These are phyloP conservation scores for Heteromurus nitidus DNA, from an alignment of 2,888 invertebrate species.

Conservation along the genomic window DNA sequence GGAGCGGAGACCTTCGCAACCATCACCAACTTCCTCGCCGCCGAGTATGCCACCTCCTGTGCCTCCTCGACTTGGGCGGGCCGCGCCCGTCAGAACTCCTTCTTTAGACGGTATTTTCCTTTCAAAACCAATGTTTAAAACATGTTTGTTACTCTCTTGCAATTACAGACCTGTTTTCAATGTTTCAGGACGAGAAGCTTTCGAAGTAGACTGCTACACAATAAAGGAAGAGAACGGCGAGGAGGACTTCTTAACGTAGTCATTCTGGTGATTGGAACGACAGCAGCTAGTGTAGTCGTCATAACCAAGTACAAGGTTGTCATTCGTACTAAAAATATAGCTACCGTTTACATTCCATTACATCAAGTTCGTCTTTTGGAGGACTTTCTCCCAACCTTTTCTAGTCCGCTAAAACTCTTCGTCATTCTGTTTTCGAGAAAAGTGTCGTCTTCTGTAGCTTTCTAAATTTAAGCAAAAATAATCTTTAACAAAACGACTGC, in stretches of 20 bases:
- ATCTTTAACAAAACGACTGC: conserved; percentile 32
- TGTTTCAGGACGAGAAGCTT: conserved; percentile 71
- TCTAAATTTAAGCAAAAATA: not conserved
- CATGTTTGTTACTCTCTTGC: not conserved
- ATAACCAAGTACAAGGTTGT: conserved; percentile 34
- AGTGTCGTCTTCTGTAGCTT: conserved; percentile 7
- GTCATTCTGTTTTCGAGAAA: conserved; percentile 23
- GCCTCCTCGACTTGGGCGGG: conserved; percentile 72
- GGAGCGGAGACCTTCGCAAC: conserved; percentile 72
- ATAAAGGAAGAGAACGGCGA: conserved; percentile 73
- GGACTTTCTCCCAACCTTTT: conserved; percentile 13
- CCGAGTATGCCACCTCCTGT: conserved; percentile 73
- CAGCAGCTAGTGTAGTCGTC: not conserved
- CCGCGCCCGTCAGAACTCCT: conserved; percentile 72
- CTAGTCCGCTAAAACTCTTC: conserved; percentile 4
- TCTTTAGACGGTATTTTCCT: conserved; percentile 69
- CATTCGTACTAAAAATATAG: conserved; percentile 31
- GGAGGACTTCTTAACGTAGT: conserved; percentile 73
- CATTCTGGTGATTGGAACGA: not conserved
- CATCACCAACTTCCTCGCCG: conserved; percentile 71
- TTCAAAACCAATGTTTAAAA: not conserved
- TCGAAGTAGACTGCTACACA: conserved; percentile 74
- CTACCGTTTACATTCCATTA: conserved; percentile 42
- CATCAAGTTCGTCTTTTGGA: not conserved
- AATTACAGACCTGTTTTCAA: conserved; percentile 3